These are phyloP conservation scores for Hippoglossus stenolepis DNA, from an alignment of 2,113 vertebrate species.

Conservation along the genomic window DNA sequence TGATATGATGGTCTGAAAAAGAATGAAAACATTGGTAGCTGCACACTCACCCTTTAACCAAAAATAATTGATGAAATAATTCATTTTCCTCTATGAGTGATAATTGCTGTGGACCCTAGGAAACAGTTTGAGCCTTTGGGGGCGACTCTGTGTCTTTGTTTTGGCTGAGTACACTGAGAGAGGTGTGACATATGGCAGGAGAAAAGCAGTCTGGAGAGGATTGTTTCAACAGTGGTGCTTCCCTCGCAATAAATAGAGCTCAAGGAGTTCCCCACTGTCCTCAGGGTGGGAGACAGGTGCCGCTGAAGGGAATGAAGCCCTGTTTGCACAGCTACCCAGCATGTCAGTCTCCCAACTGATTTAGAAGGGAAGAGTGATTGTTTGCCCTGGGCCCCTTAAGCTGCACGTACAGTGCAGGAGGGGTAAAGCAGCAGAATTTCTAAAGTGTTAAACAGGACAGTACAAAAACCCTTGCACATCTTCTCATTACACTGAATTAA, in stretches of 20 bases:
- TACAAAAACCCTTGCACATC: background rate
- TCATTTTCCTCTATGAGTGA: background rate
- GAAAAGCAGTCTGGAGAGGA: slow-evolving; percentile 67
- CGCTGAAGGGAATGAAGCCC: slow-evolving; percentile 49
- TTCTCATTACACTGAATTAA: background rate
- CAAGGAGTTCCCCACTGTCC: slow-evolving; percentile 45
- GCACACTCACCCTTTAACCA: background rate
- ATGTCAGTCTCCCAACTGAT: slow-evolving; percentile 47
- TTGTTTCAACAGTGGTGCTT: slow-evolving; percentile 64
- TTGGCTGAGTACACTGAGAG: slow-evolving; percentile 41
- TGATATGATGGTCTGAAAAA: background rate
- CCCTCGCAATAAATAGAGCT: slow-evolving; percentile 58
- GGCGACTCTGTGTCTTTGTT: slow-evolving; percentile 14
- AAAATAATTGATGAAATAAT: background rate
- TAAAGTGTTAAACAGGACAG: background rate
- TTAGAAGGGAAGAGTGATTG: slow-evolving; percentile 40
- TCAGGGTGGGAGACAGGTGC: slow-evolving; percentile 65
- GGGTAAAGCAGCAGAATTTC: background rate
- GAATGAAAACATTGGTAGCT: background rate
- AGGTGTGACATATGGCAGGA: slow-evolving; percentile 74
- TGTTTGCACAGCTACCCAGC: slow-evolving; percentile 64
- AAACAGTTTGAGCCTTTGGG: slow-evolving; percentile 4
- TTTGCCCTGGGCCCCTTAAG: slow-evolving; percentile 47
- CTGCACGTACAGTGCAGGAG: slow-evolving; percentile 13
- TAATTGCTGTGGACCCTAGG: background rate